Evolutionary conservation across 2,888 invertebrate genomes (phyloP).

Genomic region (Molanna angustata): DNA sequence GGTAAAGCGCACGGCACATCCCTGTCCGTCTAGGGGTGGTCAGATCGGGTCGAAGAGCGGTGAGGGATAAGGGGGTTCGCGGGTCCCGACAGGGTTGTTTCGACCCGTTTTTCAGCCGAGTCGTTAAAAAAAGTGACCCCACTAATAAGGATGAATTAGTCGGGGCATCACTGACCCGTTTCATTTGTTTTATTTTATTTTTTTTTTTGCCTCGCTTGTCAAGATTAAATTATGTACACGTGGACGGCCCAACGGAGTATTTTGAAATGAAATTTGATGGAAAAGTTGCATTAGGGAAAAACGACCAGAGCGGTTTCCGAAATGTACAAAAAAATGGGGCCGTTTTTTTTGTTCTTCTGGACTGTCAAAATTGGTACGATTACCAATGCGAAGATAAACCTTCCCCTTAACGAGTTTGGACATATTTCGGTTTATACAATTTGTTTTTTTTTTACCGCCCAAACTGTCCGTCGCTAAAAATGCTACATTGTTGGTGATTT

Average conservation of each 20-base stretch:
- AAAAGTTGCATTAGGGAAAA: background rate
- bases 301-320: no score
- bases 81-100: background rate
- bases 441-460: no score
- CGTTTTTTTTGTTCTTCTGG: no score
- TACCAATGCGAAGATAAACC: no score
- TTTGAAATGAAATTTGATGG: background rate
- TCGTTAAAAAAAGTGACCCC: conserved; percentile 29
- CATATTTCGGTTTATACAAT: no score
- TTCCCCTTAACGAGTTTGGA: no score
- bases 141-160: conserved; percentile 32
- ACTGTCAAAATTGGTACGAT: no score
- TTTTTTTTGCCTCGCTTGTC: conserved; percentile 13
- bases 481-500: no score
- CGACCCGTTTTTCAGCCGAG: conserved; percentile 18
- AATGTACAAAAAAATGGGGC: no score
- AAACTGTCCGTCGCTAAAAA: no score
- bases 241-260: background rate
- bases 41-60: background rate
- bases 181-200: conserved; percentile 23
- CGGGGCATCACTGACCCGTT: conserved; percentile 27
- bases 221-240: conserved; percentile 15
- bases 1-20: conserved; percentile 10
- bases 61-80: background rate
- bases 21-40: background rate